phyloP scores from a whole-genome alignment of 2,888 invertebrate species.

The Ferrisia virgata region DNA sequence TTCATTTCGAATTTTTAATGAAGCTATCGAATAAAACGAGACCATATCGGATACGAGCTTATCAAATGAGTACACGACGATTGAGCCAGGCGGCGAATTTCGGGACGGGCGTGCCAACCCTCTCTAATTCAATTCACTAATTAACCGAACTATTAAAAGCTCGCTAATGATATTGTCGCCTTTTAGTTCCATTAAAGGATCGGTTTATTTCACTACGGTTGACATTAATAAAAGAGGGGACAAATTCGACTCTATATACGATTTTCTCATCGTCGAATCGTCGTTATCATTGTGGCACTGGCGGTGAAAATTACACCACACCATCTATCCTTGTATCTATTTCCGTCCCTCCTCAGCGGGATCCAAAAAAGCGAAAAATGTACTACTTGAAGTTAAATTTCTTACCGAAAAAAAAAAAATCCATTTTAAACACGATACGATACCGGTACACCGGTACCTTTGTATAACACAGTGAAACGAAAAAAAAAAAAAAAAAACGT shows the following conservation, averaged over 20 bases:
- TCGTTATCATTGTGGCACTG: too few relatives aligned
- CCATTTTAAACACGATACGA: background rate
- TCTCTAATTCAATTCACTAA: background rate
- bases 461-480: too few relatives aligned
- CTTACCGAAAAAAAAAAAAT: background rate
- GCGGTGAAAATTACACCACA: background rate
- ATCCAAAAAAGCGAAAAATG: background rate
- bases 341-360: background rate
- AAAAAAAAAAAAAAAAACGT: background rate
- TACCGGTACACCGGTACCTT: background rate
- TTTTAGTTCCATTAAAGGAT: background rate
- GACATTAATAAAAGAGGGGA: background rate
- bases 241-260: background rate
- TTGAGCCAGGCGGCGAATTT: background rate
- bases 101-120: background rate
- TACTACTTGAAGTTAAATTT: background rate
- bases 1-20: too few relatives aligned
- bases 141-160: constrained; percentile 8
- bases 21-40: background rate
- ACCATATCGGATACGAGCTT: background rate
- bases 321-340: background rate
- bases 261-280: background rate
- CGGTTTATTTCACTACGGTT: background rate
- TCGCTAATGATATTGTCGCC: background rate
- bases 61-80: background rate